Base-by-base conservation (phyloP, 1,140 invertebrate genomes). In the Eciton burchellii region DNA sequence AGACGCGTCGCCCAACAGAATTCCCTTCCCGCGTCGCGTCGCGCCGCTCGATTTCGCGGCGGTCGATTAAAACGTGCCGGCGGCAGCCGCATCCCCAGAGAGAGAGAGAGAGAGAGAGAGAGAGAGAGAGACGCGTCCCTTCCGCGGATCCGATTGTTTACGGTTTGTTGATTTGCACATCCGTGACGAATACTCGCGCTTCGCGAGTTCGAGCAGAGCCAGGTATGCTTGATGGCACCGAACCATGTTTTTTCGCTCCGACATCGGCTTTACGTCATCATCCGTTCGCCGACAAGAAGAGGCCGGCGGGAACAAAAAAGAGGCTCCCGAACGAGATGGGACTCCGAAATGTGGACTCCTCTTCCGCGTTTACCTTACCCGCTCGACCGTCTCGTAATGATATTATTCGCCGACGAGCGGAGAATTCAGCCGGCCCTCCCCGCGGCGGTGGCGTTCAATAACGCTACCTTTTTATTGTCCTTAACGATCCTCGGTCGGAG, bases 361-460 rank as follows among this genome's bases (percentile, higher is more conserved):
- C 14, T 29, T 5, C 29, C 14, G 16, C n/a, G 14, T 74, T 29
- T 43, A 54, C 12, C 19, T 19, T 29, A 41, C 45, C 62, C 59
- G 19, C 19, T 63, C n/a, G 43, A 24, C 9, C 43, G 14, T 74
- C 47, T 16, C 71, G 43, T 49, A 45, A 63, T 74, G 63, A 74
- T 74, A 74, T 74, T 73, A 73, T 45, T 74, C 52, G 19, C 45
- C 12, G 24, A 47, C 62, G 63, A 65, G 63, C 49, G 21, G n/a
- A 76, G 60, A 16, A 65, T 63, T 47, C 26, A 59, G 35, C 57
- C 29, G 21, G 21, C 19, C 26, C 16, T 29, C 16, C 54, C 16
- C 29, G 54, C 70, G 70, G 19, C 29, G 35, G 35, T 59, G 59
- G 14, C 54, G 41, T 63, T 49, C 65, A 76, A 65, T 16, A 52